Evolutionary conservation across 1,140 invertebrate species (phyloP).

Genomic region (Drosophila melanogaster): Release_6_plus_ISO1_MT NT_033777.3:16488501-16489000

Average conservation of each 20-base stretch:
- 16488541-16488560: conserved; percentile 90
- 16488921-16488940: conserved; percentile 90
- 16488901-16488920: conserved; percentile 92
- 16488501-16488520: conserved; percentile 93
- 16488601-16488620: conserved; percentile 85
- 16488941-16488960: conserved; percentile 90
- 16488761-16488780: conserved; percentile 90
- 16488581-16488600: conserved; percentile 89
- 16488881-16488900: conserved; percentile 90
- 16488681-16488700: conserved; percentile 92
- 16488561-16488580: conserved; percentile 89
- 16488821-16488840: conserved; percentile 90
- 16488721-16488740: conserved; percentile 89
- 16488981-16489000: conserved; percentile 91
- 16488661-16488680: conserved; percentile 90
- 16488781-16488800: conserved; percentile 90
- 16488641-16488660: conserved; percentile 71
- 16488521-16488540: conserved; percentile 93
- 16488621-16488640: conserved; percentile 67
- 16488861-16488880: conserved; percentile 88
- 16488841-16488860: conserved; percentile 91
- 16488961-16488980: conserved; percentile 93
- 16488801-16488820: conserved; percentile 91
- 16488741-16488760: conserved; percentile 88
- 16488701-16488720: conserved; percentile 91